Evolutionary conservation across 1,140 invertebrate species (phyloP).

Genomic region (Choristoneura fumiferana): DNA sequence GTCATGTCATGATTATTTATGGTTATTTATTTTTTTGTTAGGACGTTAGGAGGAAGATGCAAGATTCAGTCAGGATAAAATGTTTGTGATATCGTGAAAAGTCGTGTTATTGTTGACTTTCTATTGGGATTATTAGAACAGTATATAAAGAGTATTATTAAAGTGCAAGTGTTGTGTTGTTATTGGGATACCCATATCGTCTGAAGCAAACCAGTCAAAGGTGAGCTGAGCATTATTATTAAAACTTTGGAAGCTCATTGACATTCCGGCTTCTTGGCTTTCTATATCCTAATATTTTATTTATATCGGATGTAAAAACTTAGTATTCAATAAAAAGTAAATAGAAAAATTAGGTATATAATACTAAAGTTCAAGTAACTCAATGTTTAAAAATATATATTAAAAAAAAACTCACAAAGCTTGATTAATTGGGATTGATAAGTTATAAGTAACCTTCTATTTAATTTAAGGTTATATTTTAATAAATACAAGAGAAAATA

Average conservation of each 20-base stretch:
- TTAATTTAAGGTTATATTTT: too few relatives aligned
- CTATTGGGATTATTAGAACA: not conserved
- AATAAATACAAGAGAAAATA: too few relatives aligned
- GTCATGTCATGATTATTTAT: constrained; percentile 19
- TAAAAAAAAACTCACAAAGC: too few relatives aligned
- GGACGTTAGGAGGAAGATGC: not conserved
- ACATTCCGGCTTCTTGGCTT: not conserved
- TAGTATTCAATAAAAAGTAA: too few relatives aligned
- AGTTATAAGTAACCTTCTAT: too few relatives aligned
- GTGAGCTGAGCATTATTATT: not conserved
- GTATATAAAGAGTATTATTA: not conserved
- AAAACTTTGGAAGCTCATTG: not conserved
- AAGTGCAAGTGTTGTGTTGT: constrained; percentile 9
- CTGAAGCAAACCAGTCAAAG: not conserved
- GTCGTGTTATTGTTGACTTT: not conserved
- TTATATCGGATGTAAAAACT: too few relatives aligned
- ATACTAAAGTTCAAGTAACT: too few relatives aligned
- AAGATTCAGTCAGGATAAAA: not conserved
- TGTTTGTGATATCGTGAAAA: constrained; percentile 14
- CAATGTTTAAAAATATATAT: too few relatives aligned
- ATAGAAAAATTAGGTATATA: too few relatives aligned
- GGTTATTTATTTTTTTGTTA: constrained; percentile 19
- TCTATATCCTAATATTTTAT: too few relatives aligned
- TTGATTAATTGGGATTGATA: too few relatives aligned
- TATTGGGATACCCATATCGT: not conserved